A percentile compares a stretch with the other conserved stretches of the same genome.
Evolutionary conservation across 2,888 invertebrate genomes (phyloP).

Genomic region (Agrochola circellaris): DNA sequence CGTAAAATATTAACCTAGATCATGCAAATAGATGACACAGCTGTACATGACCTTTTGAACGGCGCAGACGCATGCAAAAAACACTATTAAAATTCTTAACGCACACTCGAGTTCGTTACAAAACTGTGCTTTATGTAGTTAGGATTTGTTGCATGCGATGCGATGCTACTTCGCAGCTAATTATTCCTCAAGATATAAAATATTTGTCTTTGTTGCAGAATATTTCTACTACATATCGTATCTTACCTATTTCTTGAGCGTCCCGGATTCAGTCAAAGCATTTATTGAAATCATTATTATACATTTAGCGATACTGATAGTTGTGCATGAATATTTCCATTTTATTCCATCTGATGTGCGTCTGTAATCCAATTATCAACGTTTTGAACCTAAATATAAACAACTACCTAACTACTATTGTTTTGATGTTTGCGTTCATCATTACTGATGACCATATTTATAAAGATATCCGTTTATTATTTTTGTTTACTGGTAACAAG

Average conservation of each 20-base stretch:
- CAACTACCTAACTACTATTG: neutral
- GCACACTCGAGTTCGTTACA: constrained; percentile 57
- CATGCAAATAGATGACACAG: constrained; percentile 65
- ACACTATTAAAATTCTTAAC: constrained; percentile 63
- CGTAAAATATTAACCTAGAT: constrained; percentile 60
- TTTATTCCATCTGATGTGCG: too few relatives aligned
- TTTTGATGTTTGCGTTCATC: constrained; percentile 8
- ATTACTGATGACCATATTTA: neutral
- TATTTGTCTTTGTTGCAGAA: too few relatives aligned
- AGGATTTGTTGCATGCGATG: constrained; percentile 27
- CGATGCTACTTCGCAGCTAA: constrained; percentile 1
- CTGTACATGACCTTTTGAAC: constrained; percentile 58
- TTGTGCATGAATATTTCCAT: too few relatives aligned
- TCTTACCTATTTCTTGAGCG: too few relatives aligned
- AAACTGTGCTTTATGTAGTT: constrained; percentile 51
- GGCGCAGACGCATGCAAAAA: constrained; percentile 58
- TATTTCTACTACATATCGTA: too few relatives aligned
- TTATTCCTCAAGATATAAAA: too few relatives aligned
- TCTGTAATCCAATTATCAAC: neutral
- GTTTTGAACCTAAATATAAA: neutral
- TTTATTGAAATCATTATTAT: too few relatives aligned
- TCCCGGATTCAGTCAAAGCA: too few relatives aligned
- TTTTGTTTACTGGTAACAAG: neutral
- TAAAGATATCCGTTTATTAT: constrained; percentile 9
- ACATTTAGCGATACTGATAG: too few relatives aligned